Evolutionary conservation across 1,140 invertebrate genomes (phyloP), one percentile per base, ranked within the genome.

Genomic region (Hypsibius dujardini): DNA sequence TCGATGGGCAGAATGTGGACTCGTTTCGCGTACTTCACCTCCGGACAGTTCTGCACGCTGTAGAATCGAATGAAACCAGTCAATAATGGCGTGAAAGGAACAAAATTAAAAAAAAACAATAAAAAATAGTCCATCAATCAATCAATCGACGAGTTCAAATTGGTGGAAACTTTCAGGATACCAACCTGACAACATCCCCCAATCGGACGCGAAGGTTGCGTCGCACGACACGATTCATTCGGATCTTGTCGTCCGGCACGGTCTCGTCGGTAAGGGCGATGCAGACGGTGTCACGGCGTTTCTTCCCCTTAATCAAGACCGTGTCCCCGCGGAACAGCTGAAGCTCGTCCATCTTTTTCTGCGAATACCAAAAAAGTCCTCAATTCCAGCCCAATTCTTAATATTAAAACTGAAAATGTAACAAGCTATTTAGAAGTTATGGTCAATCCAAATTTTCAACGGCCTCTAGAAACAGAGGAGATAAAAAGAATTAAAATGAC

Each of bases 1-100:
- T 99, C 96, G 79, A 99, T 97, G 1, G 96, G 96, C 75, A 99
- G 83, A 71, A 99, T 92, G 80, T 98, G 95, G 73, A 99, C 92
- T 46, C 95, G 83, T 80, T 97, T 97, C 70, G 95, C 96, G 79
- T 99, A 98, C 79, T 96, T 95, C 2, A 98, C 92, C 79, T 97
- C 94, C 14, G 92, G 92, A 78, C 94, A 97, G 1, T 92, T 87
- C 76, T 82, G 81, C 72, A 85, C 80, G 47, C 78, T 81, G 56
- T 56, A 79, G 73, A 69, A 12, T 2, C 47, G n/a, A n/a, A n/a
- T n/a, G n/a, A n/a, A n/a, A n/a, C n/a, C n/a, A n/a, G n/a, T n/a
- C n/a, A n/a, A n/a, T n/a, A n/a, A n/a, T n/a, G n/a, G n/a, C n/a
- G n/a, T n/a, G n/a, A 45, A 40, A 72, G 46, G 72, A 3, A 72